phyloP scores from a whole-genome alignment of 1,140 invertebrate genomes.

The Melitaea cinxia region DNA sequence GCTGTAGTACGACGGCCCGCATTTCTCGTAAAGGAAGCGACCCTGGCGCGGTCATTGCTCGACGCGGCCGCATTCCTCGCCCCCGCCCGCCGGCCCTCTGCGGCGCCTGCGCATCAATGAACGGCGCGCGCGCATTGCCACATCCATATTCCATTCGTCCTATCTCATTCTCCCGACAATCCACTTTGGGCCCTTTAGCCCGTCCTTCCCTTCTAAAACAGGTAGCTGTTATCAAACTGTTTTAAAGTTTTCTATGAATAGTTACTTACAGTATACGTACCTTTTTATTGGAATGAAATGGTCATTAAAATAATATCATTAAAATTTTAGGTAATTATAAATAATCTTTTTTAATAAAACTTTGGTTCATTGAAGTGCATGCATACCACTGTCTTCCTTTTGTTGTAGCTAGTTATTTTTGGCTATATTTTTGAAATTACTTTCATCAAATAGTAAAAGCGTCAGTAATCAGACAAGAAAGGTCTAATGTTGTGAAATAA shows the following conservation, averaged over 20 bases:
- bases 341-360: no score
- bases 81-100: conserved; percentile 56
- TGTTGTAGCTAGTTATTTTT: no score
- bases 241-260: conserved; percentile 4
- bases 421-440: no score
- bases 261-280: background rate
- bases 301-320: no score
- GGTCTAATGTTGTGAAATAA: no score
- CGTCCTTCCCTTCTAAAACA: conserved; percentile 40
- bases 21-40: conserved; percentile 80
- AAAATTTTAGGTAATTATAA: no score
- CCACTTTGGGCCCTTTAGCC: conserved; percentile 43
- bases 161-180: conserved; percentile 41
- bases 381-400: no score
- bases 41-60: conserved; percentile 80
- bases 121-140: conserved; percentile 67
- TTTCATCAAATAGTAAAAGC: no score
- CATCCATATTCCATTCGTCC: conserved; percentile 44
- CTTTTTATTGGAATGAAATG: no score
- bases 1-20: conserved; percentile 78
- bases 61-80: conserved; percentile 77
- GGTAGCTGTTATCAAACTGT: conserved; percentile 5
- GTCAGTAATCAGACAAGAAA: no score
- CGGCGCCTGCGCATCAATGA: conserved; percentile 78
- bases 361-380: no score